These are phyloP conservation scores for Dromas ardeola DNA, from an alignment of 2,113 vertebrate species.

Conservation along the genomic window DNA sequence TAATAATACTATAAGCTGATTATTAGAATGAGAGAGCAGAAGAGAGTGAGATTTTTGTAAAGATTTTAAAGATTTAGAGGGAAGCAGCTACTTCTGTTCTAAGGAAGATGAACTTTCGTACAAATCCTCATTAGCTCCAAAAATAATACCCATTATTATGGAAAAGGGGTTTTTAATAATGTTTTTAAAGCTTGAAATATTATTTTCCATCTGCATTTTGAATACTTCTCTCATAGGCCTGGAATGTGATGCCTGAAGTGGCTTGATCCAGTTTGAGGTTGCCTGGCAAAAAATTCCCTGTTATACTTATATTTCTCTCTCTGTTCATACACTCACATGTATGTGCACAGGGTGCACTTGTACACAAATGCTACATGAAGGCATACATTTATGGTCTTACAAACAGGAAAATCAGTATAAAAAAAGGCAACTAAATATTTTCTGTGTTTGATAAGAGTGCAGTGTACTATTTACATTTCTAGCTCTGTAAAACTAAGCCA, in stretches of 20 bases:
- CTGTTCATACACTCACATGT: not conserved
- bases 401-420: not conserved
- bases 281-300: not conserved
- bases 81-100: not conserved
- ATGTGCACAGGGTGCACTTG: not conserved
- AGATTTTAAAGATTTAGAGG: slow-evolving; percentile 25
- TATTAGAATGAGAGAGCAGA: slow-evolving; percentile 12
- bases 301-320: not conserved
- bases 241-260: slow-evolving; percentile 33
- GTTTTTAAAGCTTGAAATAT: slow-evolving; percentile 54
- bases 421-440: not conserved
- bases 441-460: not conserved
- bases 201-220: slow-evolving; percentile 52
- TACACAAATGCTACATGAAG: not conserved
- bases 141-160: slow-evolving; percentile 20
- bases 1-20: slow-evolving; percentile 46
- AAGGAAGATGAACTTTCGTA: slow-evolving; percentile 17
- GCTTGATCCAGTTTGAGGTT: slow-evolving; percentile 1
- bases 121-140: slow-evolving; percentile 50
- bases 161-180: slow-evolving; percentile 17
- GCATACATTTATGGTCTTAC: not conserved
- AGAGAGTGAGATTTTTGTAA: slow-evolving; percentile 1
- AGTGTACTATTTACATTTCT: not conserved
- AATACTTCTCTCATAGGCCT: not conserved
- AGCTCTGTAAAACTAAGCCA: not conserved